These are phyloP conservation scores for Brachystomella parvula DNA, from an alignment of 1,140 invertebrate genomes.

Conservation along the genomic window DNA sequence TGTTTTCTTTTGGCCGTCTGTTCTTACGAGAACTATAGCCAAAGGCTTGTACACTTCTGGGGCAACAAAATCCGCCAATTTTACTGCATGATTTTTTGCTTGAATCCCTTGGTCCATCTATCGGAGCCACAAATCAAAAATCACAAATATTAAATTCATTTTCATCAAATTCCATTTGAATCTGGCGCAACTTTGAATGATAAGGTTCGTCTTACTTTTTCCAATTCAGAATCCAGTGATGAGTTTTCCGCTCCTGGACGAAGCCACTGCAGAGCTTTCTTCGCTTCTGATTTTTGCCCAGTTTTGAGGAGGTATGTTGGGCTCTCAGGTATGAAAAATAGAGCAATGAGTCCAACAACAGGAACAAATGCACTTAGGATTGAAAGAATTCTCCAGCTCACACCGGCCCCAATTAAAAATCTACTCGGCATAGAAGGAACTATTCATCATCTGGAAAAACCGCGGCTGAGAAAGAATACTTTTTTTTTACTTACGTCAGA, in stretches of 20 bases:
- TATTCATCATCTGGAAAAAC: conserved; percentile 49
- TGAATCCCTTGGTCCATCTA: no score
- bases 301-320: conserved; percentile 38
- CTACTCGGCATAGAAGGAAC: conserved; percentile 50
- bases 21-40: no score
- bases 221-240: conserved; percentile 6
- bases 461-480: conserved; percentile 16
- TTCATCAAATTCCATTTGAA: no score
- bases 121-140: no score
- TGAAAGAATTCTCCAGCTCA: conserved; percentile 43
- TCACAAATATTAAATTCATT: no score
- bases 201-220: no score
- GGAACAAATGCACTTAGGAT: conserved; percentile 47
- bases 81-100: no score
- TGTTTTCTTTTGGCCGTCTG: no score
- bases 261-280: conserved; percentile 29
- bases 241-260: conserved; percentile 43
- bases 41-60: no score
- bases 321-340: conserved; percentile 47
- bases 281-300: conserved; percentile 1
- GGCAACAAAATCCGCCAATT: no score
- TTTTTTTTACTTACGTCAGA: conserved; percentile 49
- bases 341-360: conserved; percentile 44
- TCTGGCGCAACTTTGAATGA: no score
- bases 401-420: conserved; percentile 31